Evolutionary conservation across 30 jellyfish, hydroid and myxozoan species (phyloP).

Genomic region (Nemopilema nomurai): DNA sequence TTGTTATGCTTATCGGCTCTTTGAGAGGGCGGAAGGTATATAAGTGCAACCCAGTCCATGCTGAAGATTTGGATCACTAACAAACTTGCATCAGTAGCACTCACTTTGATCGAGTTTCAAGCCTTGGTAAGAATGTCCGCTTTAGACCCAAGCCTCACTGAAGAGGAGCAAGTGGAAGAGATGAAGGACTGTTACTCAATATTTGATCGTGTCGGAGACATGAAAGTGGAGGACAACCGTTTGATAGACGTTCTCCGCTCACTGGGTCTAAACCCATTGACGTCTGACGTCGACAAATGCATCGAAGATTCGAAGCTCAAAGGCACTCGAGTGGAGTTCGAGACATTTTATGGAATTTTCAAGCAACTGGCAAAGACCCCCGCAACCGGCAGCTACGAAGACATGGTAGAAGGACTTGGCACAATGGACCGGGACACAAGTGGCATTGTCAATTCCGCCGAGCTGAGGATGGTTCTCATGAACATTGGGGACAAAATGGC

Average conservation of each 20-base stretch:
- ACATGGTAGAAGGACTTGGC: conserved; percentile 89
- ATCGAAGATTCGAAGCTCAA: conserved; percentile 68
- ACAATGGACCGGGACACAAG: conserved; percentile 91
- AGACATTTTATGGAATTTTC: conserved; percentile 80
- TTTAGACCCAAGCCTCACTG: conserved; percentile 7
- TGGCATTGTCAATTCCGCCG: conserved; percentile 87
- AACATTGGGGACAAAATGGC: conserved; percentile 93
- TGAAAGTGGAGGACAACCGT: conserved; percentile 58
- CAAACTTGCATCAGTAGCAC: not conserved
- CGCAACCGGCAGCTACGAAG: conserved; percentile 79
- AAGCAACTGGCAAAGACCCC: conserved; percentile 73
- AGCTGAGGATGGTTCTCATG: conserved; percentile 78
- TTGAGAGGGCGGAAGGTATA: not conserved
- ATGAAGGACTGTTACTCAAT: conserved; percentile 88
- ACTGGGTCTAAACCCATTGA: conserved; percentile 89
- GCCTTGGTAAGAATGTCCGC: not conserved
- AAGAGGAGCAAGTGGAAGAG: conserved; percentile 92
- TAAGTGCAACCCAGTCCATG: not conserved
- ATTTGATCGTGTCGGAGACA: conserved; percentile 90
- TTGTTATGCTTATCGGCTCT: not conserved
- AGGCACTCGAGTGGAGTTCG: conserved; percentile 86
- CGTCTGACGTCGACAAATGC: conserved; percentile 84
- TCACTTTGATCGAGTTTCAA: no score
- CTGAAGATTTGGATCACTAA: not conserved
- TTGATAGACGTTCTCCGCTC: conserved; percentile 91